phyloP scores from a whole-genome alignment of 2,113 vertebrate genomes.

The Opisthocomus hoazin region DNA sequence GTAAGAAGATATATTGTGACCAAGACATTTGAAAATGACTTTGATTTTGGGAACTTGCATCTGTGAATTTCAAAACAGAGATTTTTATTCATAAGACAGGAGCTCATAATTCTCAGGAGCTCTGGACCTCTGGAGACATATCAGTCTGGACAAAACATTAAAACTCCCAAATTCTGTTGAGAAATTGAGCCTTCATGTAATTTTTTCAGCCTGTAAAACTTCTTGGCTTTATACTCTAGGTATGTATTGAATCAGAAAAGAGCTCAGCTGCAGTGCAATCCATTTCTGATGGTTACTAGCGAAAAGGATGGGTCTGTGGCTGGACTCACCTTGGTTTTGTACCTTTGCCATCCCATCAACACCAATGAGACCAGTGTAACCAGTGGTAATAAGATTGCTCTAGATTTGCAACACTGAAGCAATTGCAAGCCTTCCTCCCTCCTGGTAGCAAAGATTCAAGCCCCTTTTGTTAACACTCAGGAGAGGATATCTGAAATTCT shows the following conservation, averaged over 20 bases:
- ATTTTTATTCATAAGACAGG: neutral
- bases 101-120: neutral
- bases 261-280: neutral
- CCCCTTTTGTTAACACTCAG: neutral
- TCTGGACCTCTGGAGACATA: neutral
- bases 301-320: neutral
- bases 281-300: neutral
- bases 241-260: neutral
- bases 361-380: neutral
- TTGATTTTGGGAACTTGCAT: neutral
- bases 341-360: neutral
- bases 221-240: neutral
- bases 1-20: neutral
- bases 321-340: neutral
- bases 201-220: neutral
- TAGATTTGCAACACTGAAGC: neutral
- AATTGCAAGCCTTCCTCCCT: neutral
- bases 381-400: neutral
- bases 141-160: neutral
- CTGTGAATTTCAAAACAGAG: neutral
- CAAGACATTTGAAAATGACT: neutral
- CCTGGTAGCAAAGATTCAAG: neutral
- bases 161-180: neutral
- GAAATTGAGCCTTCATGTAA: neutral
- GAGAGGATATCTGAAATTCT: conserved; percentile 16